Evolutionary conservation across 2,797 vertebrate species (phyloP).

Genomic region (Pseudopleuronectes americanus): DNA sequence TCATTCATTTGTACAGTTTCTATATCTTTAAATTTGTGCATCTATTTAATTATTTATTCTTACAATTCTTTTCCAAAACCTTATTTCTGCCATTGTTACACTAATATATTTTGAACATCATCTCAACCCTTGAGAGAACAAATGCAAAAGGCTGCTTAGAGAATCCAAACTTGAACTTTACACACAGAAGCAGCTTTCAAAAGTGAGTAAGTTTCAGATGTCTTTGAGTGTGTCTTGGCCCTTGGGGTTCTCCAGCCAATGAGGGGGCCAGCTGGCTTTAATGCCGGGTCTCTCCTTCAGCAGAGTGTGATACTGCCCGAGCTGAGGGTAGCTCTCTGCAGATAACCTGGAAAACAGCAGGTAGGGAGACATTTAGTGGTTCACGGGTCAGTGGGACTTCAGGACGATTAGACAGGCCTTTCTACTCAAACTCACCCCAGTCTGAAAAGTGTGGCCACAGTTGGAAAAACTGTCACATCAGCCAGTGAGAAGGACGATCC

Average conservation of each 20-base stretch:
- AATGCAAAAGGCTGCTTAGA: background rate
- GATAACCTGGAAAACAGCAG: slow-evolving; percentile 64
- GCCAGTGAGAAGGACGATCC: slow-evolving; percentile 77
- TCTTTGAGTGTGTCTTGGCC: slow-evolving; percentile 73
- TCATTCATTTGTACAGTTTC: too few relatives aligned
- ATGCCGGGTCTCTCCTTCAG: slow-evolving; percentile 82
- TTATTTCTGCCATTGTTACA: background rate
- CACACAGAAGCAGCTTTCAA: background rate
- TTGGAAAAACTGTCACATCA: slow-evolving; percentile 77
- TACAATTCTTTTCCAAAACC: too few relatives aligned
- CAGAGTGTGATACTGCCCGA: slow-evolving; percentile 73
- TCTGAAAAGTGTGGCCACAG: slow-evolving; percentile 69
- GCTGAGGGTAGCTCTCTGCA: slow-evolving; percentile 70
- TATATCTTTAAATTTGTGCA: too few relatives aligned
- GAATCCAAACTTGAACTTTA: background rate
- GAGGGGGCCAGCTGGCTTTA: slow-evolving; percentile 80
- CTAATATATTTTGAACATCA: background rate
- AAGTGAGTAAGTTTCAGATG: slow-evolving; percentile 53
- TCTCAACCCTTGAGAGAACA: background rate
- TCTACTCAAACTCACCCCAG: slow-evolving; percentile 67
- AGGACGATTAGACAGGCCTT: too few relatives aligned
- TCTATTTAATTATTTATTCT: too few relatives aligned
- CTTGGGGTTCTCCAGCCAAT: slow-evolving; percentile 78
- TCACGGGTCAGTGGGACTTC: background rate
- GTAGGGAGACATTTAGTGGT: background rate